Base-by-base conservation (phyloP, 2,797 vertebrate species). In the Chloroceryle inda region DNA sequence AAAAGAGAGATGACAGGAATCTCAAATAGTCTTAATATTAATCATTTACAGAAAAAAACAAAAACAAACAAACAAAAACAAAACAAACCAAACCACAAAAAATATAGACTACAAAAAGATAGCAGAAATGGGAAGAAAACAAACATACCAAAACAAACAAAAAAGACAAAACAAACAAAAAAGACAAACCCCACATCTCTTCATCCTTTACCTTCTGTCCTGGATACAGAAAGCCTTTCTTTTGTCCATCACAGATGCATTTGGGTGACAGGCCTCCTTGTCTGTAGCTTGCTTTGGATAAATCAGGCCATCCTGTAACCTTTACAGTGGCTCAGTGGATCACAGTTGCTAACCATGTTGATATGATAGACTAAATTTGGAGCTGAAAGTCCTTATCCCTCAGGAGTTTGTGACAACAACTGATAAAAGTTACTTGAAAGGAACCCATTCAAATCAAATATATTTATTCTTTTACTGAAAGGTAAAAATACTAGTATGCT, bases 111-210 rank as follows among this genome's bases (percentile, higher is more conserved):
- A 4, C 5, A 18, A 29, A 9, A 49, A 9, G 4, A 18, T 1
- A 66, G 7, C 5, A 49, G 24, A 27, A 87, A 49, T 79, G 9
- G 3, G 18, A 58, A 61, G 33, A 29, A 77, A 88, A 6, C 12
- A 47, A 78, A 15, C 3, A 66, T 66, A 58, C 0, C 14, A 69
- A 80, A 24, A 1, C 2, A 63, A 29, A 66, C 26, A 8, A 69
- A 37, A 47, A 24, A 45, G 23, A 29, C 53, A 69, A 80, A 24
- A 1, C 2, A 63, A 29, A 64, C 26, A 8, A 69, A 37, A 47
- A 24, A 45, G 23, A 29, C 53, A n/a, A 14, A 1, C 0, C 2
- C 4, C 3, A 37, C 45, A 27, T 7, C 1, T 3, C 20, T 73
- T 55, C 21, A 84, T 21, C 42, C 20, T 24, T 73, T 63, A 56